Conservation (phyloP, 1,140 invertebrate genomes). For the Gonatopus flavifemur region DNA sequence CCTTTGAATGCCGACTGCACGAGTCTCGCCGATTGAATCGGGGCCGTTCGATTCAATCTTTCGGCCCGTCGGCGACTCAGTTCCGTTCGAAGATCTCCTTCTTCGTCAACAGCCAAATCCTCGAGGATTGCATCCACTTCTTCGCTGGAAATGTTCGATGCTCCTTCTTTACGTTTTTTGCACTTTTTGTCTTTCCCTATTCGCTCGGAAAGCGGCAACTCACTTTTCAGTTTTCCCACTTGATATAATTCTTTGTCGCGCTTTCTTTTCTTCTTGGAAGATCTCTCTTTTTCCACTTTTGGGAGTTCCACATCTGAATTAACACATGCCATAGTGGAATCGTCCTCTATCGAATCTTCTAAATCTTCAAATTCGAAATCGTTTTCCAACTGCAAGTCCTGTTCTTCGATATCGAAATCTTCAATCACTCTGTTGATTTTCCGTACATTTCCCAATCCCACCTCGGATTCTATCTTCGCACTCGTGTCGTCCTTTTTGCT, state of each 20-base stretch:
- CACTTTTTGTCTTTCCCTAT: conserved; percentile 50
- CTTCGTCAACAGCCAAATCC: conserved; percentile 44
- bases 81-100: conserved; percentile 46
- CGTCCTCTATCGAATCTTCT: conserved; percentile 25
- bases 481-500: conserved; percentile 33
- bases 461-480: conserved; percentile 23
- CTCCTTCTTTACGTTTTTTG: conserved; percentile 37
- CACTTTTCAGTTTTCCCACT: conserved; percentile 44
- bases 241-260: conserved; percentile 53
- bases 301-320: conserved; percentile 29
- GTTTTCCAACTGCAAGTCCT: conserved; percentile 29
- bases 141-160: conserved; percentile 18
- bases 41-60: conserved; percentile 41
- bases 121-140: conserved; percentile 30
- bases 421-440: conserved; percentile 20
- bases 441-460: conserved; percentile 7
- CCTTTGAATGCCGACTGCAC: conserved; percentile 55
- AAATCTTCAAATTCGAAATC: conserved; percentile 36
- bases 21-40: conserved; percentile 50
- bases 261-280: conserved; percentile 48
- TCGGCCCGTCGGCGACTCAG: conserved; percentile 50
- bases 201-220: conserved; percentile 42
- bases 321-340: conserved; percentile 19
- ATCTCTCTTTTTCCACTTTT: conserved; percentile 32
- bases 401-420: conserved; percentile 18